A percentile compares a stretch with the other conserved stretches of the same genome.
Evolutionary conservation across 2,888 invertebrate species (phyloP).

Genomic region (Trachelus stipa): DNA sequence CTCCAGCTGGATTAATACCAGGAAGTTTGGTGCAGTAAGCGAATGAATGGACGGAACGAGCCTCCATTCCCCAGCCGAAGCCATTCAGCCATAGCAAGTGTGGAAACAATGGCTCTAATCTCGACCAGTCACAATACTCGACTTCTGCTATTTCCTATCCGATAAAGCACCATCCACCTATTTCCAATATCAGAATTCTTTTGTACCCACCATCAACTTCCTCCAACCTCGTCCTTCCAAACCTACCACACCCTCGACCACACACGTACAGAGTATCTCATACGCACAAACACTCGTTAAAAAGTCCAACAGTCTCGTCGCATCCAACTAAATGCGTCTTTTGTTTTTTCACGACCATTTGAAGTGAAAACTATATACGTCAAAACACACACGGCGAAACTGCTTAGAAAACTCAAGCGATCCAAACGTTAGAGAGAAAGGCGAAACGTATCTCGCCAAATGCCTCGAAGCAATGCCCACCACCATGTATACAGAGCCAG

Average conservation of each 20-base stretch:
- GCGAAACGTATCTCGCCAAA: not conserved
- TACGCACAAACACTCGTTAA: not conserved
- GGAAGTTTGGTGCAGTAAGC: not conserved
- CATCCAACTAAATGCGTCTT: not conserved
- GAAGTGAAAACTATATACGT: not conserved
- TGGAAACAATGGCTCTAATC: conserved; percentile 48
- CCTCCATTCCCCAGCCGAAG: conserved; percentile 14
- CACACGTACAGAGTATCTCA: not conserved
- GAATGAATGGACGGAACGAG: conserved; percentile 10
- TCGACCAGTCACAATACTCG: conserved; percentile 42
- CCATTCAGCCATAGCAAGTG: conserved; percentile 37
- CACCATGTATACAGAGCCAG: not conserved
- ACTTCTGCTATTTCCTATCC: conserved; percentile 35
- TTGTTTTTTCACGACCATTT: not conserved
- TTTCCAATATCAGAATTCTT: conserved; percentile 5
- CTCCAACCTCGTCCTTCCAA: not conserved
- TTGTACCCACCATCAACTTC: conserved; percentile 8
- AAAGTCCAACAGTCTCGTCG: not conserved
- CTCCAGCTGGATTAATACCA: conserved; percentile 2
- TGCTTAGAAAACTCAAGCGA: not conserved
- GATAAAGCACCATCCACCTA: conserved; percentile 36
- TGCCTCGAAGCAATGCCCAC: not conserved
- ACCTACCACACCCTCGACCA: not conserved
- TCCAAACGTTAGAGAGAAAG: not conserved
- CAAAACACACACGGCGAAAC: not conserved